Percentiles rank a stretch among this genome's conserved stretches.
Conservation (phyloP, 2,888 invertebrate species). For the Drosophila sordidula region DNA sequence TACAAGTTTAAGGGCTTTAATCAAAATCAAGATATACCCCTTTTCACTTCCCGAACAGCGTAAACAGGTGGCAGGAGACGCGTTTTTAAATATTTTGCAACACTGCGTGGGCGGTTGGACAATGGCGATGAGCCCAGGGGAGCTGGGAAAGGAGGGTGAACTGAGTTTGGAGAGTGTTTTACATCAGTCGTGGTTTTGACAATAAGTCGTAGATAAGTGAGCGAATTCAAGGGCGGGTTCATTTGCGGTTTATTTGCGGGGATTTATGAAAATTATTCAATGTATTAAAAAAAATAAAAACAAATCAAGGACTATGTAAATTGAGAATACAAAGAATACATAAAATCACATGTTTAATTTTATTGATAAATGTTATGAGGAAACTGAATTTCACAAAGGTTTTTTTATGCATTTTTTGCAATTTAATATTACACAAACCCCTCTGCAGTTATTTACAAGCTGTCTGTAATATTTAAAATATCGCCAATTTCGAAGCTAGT, state of each 20-base stretch:
- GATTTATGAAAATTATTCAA: constrained; percentile 7
- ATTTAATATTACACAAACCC: no score
- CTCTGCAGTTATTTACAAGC: no score
- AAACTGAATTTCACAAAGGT: no score
- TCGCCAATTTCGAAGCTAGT: no score
- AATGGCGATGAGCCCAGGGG: constrained; percentile 10
- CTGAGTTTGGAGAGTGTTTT: neutral
- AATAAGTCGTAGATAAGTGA: constrained; percentile 7
- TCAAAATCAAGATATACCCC: neutral
- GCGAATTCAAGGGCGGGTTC: constrained; percentile 1
- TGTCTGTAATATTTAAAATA: no score
- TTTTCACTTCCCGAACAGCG: neutral
- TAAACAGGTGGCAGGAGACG: constrained; percentile 21
- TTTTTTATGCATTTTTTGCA: no score
- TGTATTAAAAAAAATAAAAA: neutral
- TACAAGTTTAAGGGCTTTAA: no score
- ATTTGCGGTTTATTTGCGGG: constrained; percentile 1
- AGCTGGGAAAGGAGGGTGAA: neutral
- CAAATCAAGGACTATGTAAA: no score
- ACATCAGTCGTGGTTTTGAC: constrained; percentile 1
- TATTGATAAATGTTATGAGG: no score
- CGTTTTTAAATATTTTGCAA: constrained; percentile 49
- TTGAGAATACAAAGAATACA: no score
- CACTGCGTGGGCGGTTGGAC: constrained; percentile 35
- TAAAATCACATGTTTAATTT: no score